phyloP scores from a whole-genome alignment of 2,113 vertebrate genomes.

The Tor tambroides region DNA sequence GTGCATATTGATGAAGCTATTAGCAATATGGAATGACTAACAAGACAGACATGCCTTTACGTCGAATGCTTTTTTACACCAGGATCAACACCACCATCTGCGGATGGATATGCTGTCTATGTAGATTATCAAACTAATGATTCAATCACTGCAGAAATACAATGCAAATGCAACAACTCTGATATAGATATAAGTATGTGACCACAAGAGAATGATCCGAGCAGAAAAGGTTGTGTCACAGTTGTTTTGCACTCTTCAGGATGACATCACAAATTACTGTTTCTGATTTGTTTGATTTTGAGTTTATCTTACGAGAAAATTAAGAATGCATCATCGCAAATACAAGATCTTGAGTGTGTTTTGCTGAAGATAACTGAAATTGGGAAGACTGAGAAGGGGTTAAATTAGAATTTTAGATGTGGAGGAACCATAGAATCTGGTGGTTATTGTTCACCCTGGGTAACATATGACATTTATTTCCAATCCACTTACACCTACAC shows the following conservation, averaged over 20 bases:
- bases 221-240: background rate
- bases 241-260: background rate
- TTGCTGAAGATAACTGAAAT: no score
- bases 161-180: background rate
- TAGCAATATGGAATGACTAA: constrained; percentile 58
- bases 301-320: background rate
- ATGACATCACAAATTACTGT: no score
- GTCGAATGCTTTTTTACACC: background rate
- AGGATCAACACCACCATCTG: background rate
- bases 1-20: constrained; percentile 65
- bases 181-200: background rate
- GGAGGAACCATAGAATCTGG: no score
- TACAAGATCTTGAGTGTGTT: no score
- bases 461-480: no score
- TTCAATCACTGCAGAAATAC: background rate
- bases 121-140: background rate
- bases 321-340: no score
- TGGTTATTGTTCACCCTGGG: no score
- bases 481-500: no score
- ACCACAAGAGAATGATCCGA: background rate
- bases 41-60: constrained; percentile 56
- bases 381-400: no score
- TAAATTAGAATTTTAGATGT: no score
- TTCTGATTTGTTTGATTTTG: background rate
- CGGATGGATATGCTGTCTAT: constrained; percentile 5